These are phyloP conservation scores for Thysanoteuthis rhombus DNA, from an alignment of 2,888 invertebrate genomes.

Conservation along the genomic window DNA sequence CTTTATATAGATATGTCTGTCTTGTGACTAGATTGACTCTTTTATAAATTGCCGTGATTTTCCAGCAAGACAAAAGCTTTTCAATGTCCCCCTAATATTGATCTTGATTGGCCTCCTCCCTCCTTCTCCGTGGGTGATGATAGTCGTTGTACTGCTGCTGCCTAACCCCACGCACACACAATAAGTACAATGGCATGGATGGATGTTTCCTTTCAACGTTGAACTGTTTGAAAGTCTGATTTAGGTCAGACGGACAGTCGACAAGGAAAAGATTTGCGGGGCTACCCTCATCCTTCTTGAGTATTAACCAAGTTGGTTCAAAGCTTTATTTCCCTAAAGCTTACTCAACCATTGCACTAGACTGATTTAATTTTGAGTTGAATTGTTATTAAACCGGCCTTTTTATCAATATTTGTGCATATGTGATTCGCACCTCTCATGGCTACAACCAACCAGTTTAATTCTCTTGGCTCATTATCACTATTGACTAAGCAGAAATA, in stretches of 20 bases:
- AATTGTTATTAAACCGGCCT: not conserved
- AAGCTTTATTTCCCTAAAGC: not conserved
- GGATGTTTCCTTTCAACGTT: not conserved
- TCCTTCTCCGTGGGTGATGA: not conserved
- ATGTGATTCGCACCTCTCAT: not conserved
- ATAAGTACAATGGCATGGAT: not conserved
- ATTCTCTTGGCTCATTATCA: too few relatives aligned
- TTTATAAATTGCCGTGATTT: not conserved
- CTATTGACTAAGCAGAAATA: too few relatives aligned
- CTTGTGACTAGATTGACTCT: not conserved
- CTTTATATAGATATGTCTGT: not conserved
- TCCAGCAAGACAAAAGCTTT: not conserved
- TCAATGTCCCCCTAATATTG: not conserved
- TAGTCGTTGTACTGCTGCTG: not conserved
- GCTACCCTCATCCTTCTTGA: not conserved
- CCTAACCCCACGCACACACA: not conserved
- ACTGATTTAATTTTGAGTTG: not conserved
- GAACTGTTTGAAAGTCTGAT: not conserved
- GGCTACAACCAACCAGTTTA: not conserved
- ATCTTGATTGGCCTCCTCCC: not conserved
- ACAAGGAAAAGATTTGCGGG: not conserved
- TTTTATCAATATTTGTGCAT: too few relatives aligned
- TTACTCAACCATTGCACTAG: not conserved
- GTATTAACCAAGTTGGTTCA: not conserved
- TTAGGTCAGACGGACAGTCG: not conserved